Evolutionary conservation across 2,888 invertebrate genomes (phyloP).

Genomic region (Scaptomyza cyrtandrae): DNA sequence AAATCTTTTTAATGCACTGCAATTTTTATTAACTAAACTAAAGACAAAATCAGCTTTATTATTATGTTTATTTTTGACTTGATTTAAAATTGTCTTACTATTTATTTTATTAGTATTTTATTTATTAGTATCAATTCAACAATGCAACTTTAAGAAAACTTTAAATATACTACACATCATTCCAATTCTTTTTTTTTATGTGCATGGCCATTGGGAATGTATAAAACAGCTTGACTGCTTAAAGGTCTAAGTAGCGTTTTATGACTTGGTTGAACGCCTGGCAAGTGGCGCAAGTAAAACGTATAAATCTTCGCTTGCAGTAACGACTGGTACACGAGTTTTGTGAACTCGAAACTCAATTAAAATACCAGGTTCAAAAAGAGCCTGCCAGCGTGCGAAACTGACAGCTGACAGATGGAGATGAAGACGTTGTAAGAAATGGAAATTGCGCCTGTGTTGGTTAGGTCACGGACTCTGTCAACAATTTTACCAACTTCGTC

Average conservation of each 20-base stretch:
- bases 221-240: slow-evolving; percentile 1
- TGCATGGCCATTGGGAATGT: slow-evolving; percentile 1
- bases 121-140: too few relatives aligned
- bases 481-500: slow-evolving; percentile 38
- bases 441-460: slow-evolving; percentile 29
- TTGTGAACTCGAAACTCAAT: slow-evolving; percentile 71
- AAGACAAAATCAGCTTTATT: too few relatives aligned
- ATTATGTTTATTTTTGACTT: too few relatives aligned
- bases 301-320: slow-evolving; percentile 44
- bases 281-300: slow-evolving; percentile 42
- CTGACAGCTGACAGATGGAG: slow-evolving; percentile 77
- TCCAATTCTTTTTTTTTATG: too few relatives aligned
- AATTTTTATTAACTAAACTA: too few relatives aligned
- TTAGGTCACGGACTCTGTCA: slow-evolving; percentile 61
- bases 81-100: too few relatives aligned
- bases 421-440: slow-evolving; percentile 49
- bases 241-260: slow-evolving; percentile 22
- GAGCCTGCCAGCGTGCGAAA: slow-evolving; percentile 56
- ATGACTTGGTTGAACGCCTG: slow-evolving; percentile 22
- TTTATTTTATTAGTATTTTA: too few relatives aligned
- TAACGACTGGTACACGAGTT: slow-evolving; percentile 26
- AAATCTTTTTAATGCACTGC: too few relatives aligned
- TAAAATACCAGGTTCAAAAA: slow-evolving; percentile 75
- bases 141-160: too few relatives aligned
- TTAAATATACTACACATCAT: too few relatives aligned